Evolutionary conservation across 92 coral and sea anemone species (phyloP).

Genomic region (Heliopora coerulea): DNA sequence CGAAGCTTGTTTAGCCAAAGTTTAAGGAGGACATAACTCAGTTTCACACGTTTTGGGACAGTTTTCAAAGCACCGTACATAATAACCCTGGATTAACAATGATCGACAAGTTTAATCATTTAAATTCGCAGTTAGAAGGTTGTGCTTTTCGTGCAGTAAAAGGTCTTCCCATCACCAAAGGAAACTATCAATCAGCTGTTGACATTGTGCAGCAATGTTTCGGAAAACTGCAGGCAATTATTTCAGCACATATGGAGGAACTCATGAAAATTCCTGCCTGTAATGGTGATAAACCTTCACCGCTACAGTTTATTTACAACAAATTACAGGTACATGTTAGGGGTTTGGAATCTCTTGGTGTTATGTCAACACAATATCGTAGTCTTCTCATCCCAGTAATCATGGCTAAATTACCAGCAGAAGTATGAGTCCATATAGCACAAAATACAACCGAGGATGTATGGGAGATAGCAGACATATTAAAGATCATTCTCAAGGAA

Average conservation of each 20-base stretch:
- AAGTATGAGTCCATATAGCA: slow-evolving; percentile 33
- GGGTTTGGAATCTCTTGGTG: slow-evolving; percentile 46
- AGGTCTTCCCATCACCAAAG: background rate
- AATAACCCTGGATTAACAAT: background rate
- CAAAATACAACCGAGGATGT: slow-evolving; percentile 48
- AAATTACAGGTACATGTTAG: slow-evolving; percentile 45
- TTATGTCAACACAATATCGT: slow-evolving; percentile 38
- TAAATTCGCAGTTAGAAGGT: background rate
- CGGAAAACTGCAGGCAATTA: slow-evolving; percentile 18
- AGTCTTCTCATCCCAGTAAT: slow-evolving; percentile 49
- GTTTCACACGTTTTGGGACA: background rate
- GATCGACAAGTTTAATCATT: background rate
- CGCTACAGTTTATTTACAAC: slow-evolving; percentile 43
- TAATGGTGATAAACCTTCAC: slow-evolving; percentile 34
- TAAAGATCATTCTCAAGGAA: slow-evolving; percentile 55
- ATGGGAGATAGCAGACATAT: slow-evolving; percentile 47
- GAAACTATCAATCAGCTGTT: background rate
- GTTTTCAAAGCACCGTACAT: slow-evolving; percentile 3
- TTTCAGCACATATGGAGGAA: slow-evolving; percentile 35
- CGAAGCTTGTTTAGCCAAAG: slow-evolving; percentile 17
- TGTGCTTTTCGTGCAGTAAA: background rate
- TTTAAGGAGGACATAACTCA: background rate
- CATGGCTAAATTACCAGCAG: slow-evolving; percentile 31
- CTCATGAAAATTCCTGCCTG: slow-evolving; percentile 52
- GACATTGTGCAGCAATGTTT: background rate